A percentile compares a stretch with the other conserved stretches of the same genome.
Evolutionary conservation across 2,113 vertebrate genomes (phyloP).

Genomic region (Scomber scombrus): DNA sequence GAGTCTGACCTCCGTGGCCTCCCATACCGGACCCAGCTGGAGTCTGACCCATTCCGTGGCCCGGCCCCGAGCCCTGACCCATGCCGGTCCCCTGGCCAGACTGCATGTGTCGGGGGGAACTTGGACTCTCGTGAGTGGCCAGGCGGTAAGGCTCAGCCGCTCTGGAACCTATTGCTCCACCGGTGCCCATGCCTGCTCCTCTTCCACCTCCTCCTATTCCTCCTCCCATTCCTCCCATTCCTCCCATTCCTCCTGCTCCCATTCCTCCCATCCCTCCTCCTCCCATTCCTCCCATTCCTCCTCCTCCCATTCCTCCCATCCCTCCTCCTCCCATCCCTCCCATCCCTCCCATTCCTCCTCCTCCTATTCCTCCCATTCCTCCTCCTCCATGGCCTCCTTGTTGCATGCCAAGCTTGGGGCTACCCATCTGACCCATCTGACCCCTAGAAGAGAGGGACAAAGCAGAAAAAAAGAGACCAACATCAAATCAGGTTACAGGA

Average conservation of each 20-base stretch:
- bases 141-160: slow-evolving; percentile 79
- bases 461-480: slow-evolving; percentile 5
- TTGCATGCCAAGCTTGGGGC: slow-evolving; percentile 75
- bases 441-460: slow-evolving; percentile 67
- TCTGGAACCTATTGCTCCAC: slow-evolving; percentile 73
- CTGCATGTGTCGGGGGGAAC: slow-evolving; percentile 76
- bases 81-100: slow-evolving; percentile 65
- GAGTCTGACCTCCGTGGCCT: slow-evolving; percentile 71
- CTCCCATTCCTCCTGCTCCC: slow-evolving; percentile 5
- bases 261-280: slow-evolving; percentile 42
- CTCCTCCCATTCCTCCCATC: slow-evolving; percentile 41
- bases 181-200: slow-evolving; percentile 61
- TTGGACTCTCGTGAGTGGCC: slow-evolving; percentile 79
- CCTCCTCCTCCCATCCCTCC: slow-evolving; percentile 4
- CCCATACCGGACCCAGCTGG: slow-evolving; percentile 51
- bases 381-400: slow-evolving; percentile 64
- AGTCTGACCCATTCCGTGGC: slow-evolving; percentile 63
- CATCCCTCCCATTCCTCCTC: slow-evolving; percentile 31
- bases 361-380: slow-evolving; percentile 15
- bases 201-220: slow-evolving; percentile 47
- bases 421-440: slow-evolving; percentile 67
- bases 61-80: slow-evolving; percentile 59
- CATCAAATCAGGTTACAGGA: not conserved
- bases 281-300: slow-evolving; percentile 37
- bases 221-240: slow-evolving; percentile 7